phyloP scores from a whole-genome alignment of 2,113 vertebrate genomes.

The Psammodynastes pulverulentus region DNA sequence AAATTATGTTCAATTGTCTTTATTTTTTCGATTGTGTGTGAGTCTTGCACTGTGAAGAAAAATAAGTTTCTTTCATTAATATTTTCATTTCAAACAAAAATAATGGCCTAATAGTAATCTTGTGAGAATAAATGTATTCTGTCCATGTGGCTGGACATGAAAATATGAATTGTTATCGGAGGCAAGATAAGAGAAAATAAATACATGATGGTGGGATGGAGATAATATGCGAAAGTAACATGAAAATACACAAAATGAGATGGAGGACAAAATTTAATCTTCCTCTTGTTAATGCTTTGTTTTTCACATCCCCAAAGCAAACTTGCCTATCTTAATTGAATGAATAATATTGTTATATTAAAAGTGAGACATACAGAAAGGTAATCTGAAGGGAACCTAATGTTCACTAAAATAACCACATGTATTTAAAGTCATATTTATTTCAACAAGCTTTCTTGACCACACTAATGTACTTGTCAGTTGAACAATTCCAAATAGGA shows the following conservation, averaged over 20 bases:
- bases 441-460: neutral
- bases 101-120: neutral
- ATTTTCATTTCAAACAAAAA: neutral
- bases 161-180: neutral
- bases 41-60: constrained; percentile 30
- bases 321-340: neutral
- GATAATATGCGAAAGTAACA: neutral
- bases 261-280: neutral
- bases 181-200: neutral
- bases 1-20: constrained; percentile 45
- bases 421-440: neutral
- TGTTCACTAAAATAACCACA: neutral
- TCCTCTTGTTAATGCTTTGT: neutral
- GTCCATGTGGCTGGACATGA: neutral
- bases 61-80: neutral
- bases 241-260: neutral
- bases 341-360: neutral
- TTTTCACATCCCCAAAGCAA: neutral
- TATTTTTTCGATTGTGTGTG: constrained; percentile 23
- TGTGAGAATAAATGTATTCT: neutral
- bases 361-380: neutral
- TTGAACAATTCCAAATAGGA: neutral
- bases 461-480: neutral
- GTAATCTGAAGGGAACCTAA: neutral
- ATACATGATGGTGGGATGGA: neutral